Evolutionary conservation across 2,888 invertebrate species (phyloP), one percentile per base, ranked within the genome.

Genomic region (Acleris holmiana): DNA sequence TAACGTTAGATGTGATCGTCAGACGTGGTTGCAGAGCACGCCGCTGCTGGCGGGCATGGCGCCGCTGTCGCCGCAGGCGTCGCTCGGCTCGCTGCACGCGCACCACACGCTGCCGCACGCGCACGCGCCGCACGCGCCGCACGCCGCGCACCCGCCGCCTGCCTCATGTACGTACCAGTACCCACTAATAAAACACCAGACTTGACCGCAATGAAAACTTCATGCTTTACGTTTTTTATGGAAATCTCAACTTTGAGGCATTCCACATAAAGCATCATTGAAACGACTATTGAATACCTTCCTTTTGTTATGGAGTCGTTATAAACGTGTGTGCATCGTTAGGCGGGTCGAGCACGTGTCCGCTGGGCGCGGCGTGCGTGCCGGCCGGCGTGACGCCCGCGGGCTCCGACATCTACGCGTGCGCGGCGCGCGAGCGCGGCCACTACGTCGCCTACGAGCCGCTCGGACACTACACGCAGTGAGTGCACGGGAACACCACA

Each of bases 401-500:
- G 8, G 86, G 84, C 51, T 76, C 80, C n/a, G 89, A 92, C 76
- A 83, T 90, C 66, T 91, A 89, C 80, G 91, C 91, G 46, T 83
- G 83, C 66, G 86, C 86, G 1, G 91, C 90, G 40, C 66, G 93
- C 1, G 93, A 93, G 80, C 69, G 93, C 0, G 93, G 93, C 0
- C 93, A 93, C 72, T 93, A 93, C 70, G 93, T 93, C 48, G 93
- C 93, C 2, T 93, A 93, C 68, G 93, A 93, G 68, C 93, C 93
- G 55, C 85, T 93, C 3, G 91, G 91, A 13, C 91, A 89, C 44
- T 91, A 91, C 68, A 90, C 91, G 47, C 91, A 91, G 91, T 91
- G 41, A 85, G 89, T 85, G 60, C 17, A 48, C 18, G 0, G 1
- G 8, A 8, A 29, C 7, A 7, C 6, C 6, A 1, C 0, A 7